Base-by-base conservation (phyloP, 53 echinoderm and acorn worm species). In the Paelopatides confundens region DNA sequence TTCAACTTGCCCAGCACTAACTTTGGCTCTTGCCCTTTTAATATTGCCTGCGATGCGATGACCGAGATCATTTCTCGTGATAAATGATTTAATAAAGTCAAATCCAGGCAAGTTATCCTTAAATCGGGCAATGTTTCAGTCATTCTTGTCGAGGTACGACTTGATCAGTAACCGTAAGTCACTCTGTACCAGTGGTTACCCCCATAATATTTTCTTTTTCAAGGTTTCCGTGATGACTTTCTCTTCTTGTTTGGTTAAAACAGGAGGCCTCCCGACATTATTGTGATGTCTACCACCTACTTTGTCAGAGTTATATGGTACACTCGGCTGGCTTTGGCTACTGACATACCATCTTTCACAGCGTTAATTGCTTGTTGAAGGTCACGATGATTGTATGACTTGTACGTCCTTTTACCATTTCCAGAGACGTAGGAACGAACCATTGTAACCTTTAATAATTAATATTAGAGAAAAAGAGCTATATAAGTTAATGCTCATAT, bases 371-470 rank as follows among this genome's bases (percentile, higher is more conserved):
- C 82, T 30, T 23, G 28, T 30, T 82, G 24, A 17, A 82, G 24
- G 36, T 54, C 82, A 24, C 53, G 62, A 4, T 54, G 62, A 82
- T 63, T 82, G 82, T 62, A 82, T 9, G 62, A 14, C 63, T 54
- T 27, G 63, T 82, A 82, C 1, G 33, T 21, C 62, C 62, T 54
- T 32, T 82, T 58, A 32, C 63, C 34, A 82, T 54, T 82, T 27
- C 82, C 82, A 29, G 10, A 1, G 36, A 29, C 53, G 62, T 82
- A 82, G 5, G 33, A 62, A 27, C 63, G 82, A 27, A 82, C 63
- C 82, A 82, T 58, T 2, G 62, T 82, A 21, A 11, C 12, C 34
- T 29, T 31, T 24, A 66, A 66, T 15, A 33, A 27, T 2, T 15
- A 13, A 66, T 31, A 66, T 27, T 23, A 62, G 28, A 28, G 63